These are phyloP conservation scores for Strongylocentrotus purpuratus DNA, from an alignment of 35 echinoderm and acorn worm genomes.

Conservation along the genomic window DNA sequence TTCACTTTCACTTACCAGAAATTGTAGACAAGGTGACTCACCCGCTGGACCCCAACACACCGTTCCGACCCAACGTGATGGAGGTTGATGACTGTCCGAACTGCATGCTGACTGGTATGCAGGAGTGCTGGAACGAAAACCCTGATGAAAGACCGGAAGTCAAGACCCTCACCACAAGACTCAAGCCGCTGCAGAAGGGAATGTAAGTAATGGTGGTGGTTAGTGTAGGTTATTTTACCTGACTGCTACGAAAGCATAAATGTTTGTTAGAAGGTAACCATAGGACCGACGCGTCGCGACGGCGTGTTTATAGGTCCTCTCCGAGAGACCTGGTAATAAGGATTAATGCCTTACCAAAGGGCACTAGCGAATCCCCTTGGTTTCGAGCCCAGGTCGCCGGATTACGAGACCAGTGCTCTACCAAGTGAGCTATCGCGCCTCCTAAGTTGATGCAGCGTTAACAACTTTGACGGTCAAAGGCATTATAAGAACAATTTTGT, in stretches of 20 bases:
- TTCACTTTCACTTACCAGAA: conserved; percentile 46
- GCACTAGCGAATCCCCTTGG: too few relatives aligned
- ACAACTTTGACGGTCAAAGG: neutral
- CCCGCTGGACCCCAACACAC: conserved; percentile 63
- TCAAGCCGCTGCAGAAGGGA: conserved; percentile 88
- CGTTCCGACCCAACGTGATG: conserved; percentile 90
- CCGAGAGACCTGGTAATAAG: too few relatives aligned
- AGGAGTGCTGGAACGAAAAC: conserved; percentile 83
- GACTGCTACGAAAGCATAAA: neutral
- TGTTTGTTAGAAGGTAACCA: too few relatives aligned
- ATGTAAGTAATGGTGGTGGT: conserved; percentile 84
- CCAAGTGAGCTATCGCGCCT: too few relatives aligned
- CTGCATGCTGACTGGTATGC: conserved; percentile 79
- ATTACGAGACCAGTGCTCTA: too few relatives aligned
- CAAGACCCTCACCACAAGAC: conserved; percentile 68
- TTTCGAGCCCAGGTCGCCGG: too few relatives aligned
- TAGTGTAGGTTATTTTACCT: too few relatives aligned
- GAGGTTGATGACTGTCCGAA: conserved; percentile 79
- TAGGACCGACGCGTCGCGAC: too few relatives aligned
- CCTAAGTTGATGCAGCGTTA: too few relatives aligned
- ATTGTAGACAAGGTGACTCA: conserved; percentile 85
- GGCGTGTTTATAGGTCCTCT: too few relatives aligned
- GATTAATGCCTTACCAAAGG: too few relatives aligned
- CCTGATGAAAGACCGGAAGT: conserved; percentile 89
- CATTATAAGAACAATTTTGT: neutral